Conservation (phyloP, 2,888 invertebrate genomes). For the Ectemnius cavifrons region DNA sequence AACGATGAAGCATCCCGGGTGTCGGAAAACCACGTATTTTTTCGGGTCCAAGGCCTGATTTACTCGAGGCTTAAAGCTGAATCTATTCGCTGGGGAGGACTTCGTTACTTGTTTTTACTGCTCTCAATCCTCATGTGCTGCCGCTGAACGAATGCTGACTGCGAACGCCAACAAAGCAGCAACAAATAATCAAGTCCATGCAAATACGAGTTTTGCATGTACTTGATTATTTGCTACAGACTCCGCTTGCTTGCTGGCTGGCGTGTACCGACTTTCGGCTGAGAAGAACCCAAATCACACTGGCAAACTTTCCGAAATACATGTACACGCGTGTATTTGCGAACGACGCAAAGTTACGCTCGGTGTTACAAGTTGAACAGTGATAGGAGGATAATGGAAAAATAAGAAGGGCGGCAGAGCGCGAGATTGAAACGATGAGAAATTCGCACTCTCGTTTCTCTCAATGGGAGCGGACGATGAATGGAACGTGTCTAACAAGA, state of each 20-base stretch:
- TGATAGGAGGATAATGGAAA: no score
- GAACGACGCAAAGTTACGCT: no score
- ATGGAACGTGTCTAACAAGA: no score
- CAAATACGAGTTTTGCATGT: constrained; percentile 43
- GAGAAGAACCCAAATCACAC: no score
- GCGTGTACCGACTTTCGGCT: no score
- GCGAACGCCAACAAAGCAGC: constrained; percentile 2
- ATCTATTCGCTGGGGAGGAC: constrained; percentile 44
- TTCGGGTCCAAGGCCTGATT: constrained; percentile 64
- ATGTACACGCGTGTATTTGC: no score
- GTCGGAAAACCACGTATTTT: constrained; percentile 66
- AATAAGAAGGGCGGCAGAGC: no score
- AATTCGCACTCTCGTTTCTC: no score
- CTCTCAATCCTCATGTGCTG: not conserved
- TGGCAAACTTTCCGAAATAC: no score
- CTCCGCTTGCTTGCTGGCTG: not conserved
- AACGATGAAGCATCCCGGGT: constrained; percentile 38
- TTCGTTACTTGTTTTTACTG: constrained; percentile 38
- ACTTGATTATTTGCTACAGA: constrained; percentile 8
- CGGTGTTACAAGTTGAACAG: no score
- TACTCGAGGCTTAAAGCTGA: constrained; percentile 60
- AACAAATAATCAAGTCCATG: constrained; percentile 16
- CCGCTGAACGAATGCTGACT: not conserved
- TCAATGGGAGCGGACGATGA: no score
- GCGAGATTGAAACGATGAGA: no score